phyloP scores from a whole-genome alignment of 2,797 vertebrate genomes.

The Coccyzus lansbergi region DNA sequence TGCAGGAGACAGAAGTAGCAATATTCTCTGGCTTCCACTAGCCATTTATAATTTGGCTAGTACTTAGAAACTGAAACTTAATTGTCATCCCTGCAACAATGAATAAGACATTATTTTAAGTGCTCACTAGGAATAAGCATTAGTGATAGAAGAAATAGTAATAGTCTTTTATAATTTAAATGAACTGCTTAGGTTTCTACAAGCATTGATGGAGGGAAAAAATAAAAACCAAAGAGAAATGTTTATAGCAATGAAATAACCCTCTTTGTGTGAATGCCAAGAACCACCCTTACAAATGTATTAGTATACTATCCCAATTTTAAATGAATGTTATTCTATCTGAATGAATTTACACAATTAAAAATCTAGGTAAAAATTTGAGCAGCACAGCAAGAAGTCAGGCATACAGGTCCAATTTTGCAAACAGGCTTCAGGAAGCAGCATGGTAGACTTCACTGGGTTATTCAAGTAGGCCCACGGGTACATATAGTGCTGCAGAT shows the following conservation, averaged over 20 bases:
- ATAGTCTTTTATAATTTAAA: not conserved
- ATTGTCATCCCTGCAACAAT: not conserved
- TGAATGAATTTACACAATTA: not conserved
- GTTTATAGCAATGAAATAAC: not conserved
- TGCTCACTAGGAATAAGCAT: not conserved
- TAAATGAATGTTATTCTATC: not conserved
- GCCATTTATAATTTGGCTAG: not conserved
- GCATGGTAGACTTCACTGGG: not conserved
- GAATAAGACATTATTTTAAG: not conserved
- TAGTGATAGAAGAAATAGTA: not conserved
- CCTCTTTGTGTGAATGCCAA: not conserved
- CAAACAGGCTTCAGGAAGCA: not conserved
- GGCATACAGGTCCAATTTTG: not conserved
- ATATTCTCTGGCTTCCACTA: not conserved
- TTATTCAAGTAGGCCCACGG: not conserved
- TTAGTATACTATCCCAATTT: not conserved
- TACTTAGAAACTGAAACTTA: not conserved
- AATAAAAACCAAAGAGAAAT: not conserved
- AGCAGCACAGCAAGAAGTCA: not conserved
- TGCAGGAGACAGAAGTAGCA: not conserved
- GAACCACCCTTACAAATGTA: not conserved
- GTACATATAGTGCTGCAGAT: not conserved
- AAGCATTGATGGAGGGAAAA: not conserved
- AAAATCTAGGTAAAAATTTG: not conserved
- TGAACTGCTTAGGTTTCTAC: not conserved